phyloP scores from a whole-genome alignment of 2,888 invertebrate species.

The Eilema sororculum region DNA sequence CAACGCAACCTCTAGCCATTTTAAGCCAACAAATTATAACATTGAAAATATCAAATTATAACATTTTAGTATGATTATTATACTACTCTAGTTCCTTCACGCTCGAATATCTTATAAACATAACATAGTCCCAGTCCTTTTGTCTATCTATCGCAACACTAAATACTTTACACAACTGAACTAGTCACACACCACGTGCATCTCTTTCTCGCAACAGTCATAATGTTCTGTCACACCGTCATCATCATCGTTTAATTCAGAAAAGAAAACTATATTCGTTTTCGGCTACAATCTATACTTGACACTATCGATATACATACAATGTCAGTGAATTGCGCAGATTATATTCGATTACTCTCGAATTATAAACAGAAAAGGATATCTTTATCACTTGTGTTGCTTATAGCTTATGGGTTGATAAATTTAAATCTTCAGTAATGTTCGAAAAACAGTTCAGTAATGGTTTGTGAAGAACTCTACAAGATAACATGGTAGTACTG shows the following conservation, averaged over 20 bases:
- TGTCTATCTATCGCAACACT: slow-evolving; percentile 31
- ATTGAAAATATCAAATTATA: too few species aligned
- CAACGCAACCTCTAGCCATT: too few species aligned
- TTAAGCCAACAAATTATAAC: too few species aligned
- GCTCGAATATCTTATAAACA: slow-evolving; percentile 18
- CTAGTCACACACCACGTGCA: slow-evolving; percentile 1
- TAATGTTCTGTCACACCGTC: neutral
- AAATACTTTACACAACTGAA: slow-evolving; percentile 8
- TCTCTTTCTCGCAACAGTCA: slow-evolving; percentile 10
- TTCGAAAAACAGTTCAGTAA: too few species aligned
- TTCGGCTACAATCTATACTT: neutral
- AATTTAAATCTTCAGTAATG: too few species aligned
- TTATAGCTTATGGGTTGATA: too few species aligned
- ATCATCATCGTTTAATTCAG: neutral
- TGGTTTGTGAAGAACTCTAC: neutral
- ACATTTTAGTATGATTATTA: neutral
- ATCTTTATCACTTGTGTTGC: too few species aligned
- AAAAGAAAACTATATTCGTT: neutral
- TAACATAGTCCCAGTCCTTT: slow-evolving; percentile 38
- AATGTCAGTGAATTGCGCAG: neutral
- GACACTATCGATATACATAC: neutral
- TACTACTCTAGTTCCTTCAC: neutral
- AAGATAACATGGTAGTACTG: neutral
- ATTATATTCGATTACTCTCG: neutral
- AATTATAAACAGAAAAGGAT: neutral